phyloP scores from a whole-genome alignment of 2,113 vertebrate species.

The Nothoprocta pentlandii region DNA sequence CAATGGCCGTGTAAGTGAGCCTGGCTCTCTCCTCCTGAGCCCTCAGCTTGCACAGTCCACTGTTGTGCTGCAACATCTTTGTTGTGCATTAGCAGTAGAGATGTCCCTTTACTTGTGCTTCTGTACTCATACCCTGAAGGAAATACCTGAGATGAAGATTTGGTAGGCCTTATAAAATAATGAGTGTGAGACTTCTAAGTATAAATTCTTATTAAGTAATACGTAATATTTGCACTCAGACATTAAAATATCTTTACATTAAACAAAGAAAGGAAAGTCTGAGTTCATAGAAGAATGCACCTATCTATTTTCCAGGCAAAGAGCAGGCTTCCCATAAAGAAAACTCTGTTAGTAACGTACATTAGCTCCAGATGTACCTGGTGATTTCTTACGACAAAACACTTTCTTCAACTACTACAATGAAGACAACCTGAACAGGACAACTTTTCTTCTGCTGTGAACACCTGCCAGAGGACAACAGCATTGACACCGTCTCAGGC shows the following conservation, averaged over 20 bases:
- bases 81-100: neutral
- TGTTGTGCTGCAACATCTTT: neutral
- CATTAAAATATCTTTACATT: slow-evolving; percentile 5
- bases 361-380: accelerated
- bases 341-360: neutral
- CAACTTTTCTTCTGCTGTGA: accelerated
- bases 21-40: neutral
- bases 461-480: accelerated
- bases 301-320: neutral
- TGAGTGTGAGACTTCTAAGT: slow-evolving; percentile 41
- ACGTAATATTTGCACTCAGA: neutral
- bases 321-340: neutral
- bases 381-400: neutral
- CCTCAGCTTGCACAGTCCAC: neutral
- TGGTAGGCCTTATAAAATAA: slow-evolving; percentile 27
- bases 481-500: accelerated
- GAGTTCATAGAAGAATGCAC: neutral
- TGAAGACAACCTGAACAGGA: neutral
- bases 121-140: neutral
- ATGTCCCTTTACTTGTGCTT: neutral
- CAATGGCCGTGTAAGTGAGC: neutral
- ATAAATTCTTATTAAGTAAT: neutral
- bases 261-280: accelerated
- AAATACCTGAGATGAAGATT: neutral
- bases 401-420: neutral